phyloP scores from a whole-genome alignment of 92 coral and sea anemone species.

The Pocillopora meandrina region DNA sequence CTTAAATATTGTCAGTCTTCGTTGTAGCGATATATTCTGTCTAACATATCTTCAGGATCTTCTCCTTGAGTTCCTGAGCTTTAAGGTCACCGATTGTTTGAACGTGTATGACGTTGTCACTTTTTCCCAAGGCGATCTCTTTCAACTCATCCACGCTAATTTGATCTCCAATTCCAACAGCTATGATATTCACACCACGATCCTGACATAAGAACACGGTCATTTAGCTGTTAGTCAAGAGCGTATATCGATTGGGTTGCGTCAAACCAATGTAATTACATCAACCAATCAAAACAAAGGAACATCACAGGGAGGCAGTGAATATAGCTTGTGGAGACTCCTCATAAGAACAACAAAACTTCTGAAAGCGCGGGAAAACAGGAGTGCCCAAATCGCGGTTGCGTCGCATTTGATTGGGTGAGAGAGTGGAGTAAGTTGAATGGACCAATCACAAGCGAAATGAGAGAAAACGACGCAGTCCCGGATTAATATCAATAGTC shows the following conservation, averaged over 20 bases:
- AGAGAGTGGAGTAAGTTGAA: no score
- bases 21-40: background rate
- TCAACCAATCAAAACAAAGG: background rate
- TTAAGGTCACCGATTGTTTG: background rate
- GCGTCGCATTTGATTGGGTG: no score
- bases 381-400: no score
- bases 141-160: slow-evolving; percentile 25
- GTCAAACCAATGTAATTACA: background rate
- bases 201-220: slow-evolving; percentile 22
- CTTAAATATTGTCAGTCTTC: background rate
- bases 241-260: background rate
- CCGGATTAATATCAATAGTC: no score
- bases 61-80: background rate
- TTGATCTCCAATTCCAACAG: slow-evolving; percentile 43
- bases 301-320: no score
- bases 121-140: slow-evolving; percentile 42
- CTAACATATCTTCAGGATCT: slow-evolving; percentile 15
- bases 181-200: slow-evolving; percentile 35
- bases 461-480: no score
- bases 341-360: no score
- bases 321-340: no score
- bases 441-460: no score
- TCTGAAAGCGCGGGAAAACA: no score
- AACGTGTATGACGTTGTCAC: slow-evolving; percentile 9
- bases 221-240: background rate